Percentiles rank a stretch among this genome's conserved stretches.
Conservation (phyloP, 92 coral and sea anemone genomes). For the Scolanthus callimorphus region DNA sequence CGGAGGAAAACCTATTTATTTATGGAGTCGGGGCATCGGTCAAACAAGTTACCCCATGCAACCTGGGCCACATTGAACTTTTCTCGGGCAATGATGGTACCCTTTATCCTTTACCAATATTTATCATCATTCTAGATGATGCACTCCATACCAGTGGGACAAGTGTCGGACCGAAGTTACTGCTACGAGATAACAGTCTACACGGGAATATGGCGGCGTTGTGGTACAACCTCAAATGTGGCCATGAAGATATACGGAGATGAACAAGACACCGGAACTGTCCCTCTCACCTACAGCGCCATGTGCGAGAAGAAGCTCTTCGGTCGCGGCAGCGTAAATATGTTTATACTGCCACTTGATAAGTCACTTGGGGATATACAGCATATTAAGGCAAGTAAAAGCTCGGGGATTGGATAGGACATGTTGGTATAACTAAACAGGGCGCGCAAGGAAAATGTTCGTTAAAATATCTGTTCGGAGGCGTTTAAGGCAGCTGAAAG, state of each 20-base stretch:
- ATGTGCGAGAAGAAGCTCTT: conserved; percentile 85
- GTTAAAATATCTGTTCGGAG: no score
- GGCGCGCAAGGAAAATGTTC: no score
- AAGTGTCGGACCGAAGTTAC: conserved; percentile 31
- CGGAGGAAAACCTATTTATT: no score
- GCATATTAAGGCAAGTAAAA: conserved; percentile 47
- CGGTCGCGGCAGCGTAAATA: conserved; percentile 79
- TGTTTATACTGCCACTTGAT: conserved; percentile 59
- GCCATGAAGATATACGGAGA: conserved; percentile 80
- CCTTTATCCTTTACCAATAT: no score
- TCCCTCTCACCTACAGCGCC: conserved; percentile 61
- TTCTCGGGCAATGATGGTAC: no score
- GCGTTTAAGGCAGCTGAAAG: no score
- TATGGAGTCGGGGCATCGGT: no score
- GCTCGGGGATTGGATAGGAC: no score
- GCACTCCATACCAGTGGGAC: conserved; percentile 68
- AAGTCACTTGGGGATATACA: conserved; percentile 68
- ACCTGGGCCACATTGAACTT: no score
- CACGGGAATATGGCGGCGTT: conserved; percentile 87
- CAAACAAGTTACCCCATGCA: no score
- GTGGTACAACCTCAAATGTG: conserved; percentile 92
- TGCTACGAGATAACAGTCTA: conserved; percentile 70
- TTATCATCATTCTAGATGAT: no score
- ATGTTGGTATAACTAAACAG: no score
- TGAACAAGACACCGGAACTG: conserved; percentile 56